A percentile compares a stretch with the other conserved stretches of the same genome.
phyloP scores from a whole-genome alignment of 2,797 vertebrate species.

The Syndactyla subalaris region DNA sequence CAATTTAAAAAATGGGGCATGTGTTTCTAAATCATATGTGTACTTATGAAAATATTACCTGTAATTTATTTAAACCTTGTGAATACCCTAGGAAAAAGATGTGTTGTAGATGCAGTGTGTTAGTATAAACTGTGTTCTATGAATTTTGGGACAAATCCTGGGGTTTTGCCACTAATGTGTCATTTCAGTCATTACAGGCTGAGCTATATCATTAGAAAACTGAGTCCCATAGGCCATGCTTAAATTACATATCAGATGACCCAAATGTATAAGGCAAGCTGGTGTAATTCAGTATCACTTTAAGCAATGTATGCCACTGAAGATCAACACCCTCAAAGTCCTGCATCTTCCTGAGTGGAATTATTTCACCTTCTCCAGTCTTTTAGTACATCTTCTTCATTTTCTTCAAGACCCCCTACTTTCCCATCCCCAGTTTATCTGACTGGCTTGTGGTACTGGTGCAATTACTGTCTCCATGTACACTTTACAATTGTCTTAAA shows the following conservation, averaged over 20 bases:
- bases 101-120: not conserved
- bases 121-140: not conserved
- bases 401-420: not conserved
- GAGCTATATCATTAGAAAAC: constrained; percentile 20
- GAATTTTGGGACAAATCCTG: constrained; percentile 1
- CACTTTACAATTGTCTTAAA: not conserved
- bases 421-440: not conserved
- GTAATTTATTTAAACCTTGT: constrained; percentile 38
- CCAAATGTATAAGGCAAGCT: constrained; percentile 17
- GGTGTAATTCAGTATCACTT: constrained; percentile 28
- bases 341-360: constrained; percentile 2
- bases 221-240: not conserved
- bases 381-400: not conserved
- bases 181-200: constrained; percentile 21
- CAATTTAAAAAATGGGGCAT: constrained; percentile 31
- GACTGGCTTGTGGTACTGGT: not conserved
- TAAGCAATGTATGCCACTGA: constrained; percentile 25
- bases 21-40: not conserved
- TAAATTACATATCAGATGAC: constrained; percentile 41
- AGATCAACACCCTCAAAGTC: not conserved
- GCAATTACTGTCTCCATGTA: not conserved
- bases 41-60: constrained; percentile 36
- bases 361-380: constrained; percentile 15
- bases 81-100: not conserved
- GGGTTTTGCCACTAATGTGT: not conserved